phyloP scores from a whole-genome alignment of 2,113 vertebrate genomes.

The Mus spicilegus region DNA sequence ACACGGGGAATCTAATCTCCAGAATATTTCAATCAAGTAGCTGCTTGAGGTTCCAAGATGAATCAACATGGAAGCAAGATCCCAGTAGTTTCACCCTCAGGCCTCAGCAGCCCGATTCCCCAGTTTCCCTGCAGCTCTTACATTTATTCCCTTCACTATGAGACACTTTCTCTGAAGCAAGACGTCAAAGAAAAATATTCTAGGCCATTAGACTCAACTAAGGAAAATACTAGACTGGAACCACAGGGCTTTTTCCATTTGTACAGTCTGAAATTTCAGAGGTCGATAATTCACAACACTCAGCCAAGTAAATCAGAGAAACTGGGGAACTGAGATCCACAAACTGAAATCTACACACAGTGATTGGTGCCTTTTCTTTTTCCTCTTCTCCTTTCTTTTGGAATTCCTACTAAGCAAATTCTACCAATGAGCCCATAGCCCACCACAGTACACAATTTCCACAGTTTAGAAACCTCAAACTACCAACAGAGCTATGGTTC shows the following conservation, averaged over 20 bases:
- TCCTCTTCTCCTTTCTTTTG: not conserved
- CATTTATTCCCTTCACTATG: constrained; percentile 1
- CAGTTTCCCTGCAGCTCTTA: not conserved
- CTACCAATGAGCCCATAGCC: not conserved
- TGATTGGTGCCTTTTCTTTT: not conserved
- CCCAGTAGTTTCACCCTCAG: not conserved
- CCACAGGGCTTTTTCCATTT: not conserved
- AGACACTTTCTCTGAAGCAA: constrained; percentile 48
- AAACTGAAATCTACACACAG: not conserved
- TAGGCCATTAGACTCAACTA: not conserved
- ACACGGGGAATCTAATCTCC: constrained; percentile 12
- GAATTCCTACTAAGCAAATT: not conserved
- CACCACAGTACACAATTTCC: not conserved
- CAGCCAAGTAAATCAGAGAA: constrained; percentile 1
- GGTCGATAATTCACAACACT: constrained; percentile 19
- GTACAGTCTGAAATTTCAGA: constrained; percentile 11
- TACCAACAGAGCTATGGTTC: not conserved
- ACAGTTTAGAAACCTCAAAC: constrained; percentile 20
- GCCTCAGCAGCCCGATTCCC: not conserved
- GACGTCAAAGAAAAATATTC: constrained; percentile 43
- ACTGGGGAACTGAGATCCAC: not conserved
- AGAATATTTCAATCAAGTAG: not conserved
- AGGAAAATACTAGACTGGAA: constrained; percentile 44
- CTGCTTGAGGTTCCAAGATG: not conserved
- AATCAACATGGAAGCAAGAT: not conserved